Base-by-base conservation (phyloP, 2,113 vertebrate species). In the Glaucidium brasilianum region DNA sequence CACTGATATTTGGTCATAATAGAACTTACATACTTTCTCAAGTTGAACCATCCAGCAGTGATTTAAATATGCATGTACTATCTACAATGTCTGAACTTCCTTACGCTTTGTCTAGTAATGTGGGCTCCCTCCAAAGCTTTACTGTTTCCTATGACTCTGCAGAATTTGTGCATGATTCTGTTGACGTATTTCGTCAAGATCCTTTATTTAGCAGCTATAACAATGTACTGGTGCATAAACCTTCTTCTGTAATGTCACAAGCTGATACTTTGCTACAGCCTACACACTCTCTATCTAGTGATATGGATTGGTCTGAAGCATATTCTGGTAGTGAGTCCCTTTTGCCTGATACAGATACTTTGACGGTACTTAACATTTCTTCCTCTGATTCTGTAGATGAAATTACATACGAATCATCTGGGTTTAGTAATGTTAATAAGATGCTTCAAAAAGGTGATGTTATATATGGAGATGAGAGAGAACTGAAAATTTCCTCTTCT, bases 11-110 rank as follows among this genome's bases (percentile, higher is more conserved):
- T 96, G 97, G 95, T 98, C 95, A 98, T 97, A 96, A 97, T 97
- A 97, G 98, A 98, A 97, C 96, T 88, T 96, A 92, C 67, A 67
- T 97, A 85, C 92, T 98, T 96, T 98, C 98, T 98, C 97, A 94
- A 96, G 97, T 96, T 75, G 98, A 98, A 97, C 91, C 98, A 92
- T 96, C 98, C 96, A 97, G 97, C 96, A 97, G 97, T 98, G 97
- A 98, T 97, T 95, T 98, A 94, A 85, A 98, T 96, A 97, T 98
- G 98, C 98, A 99, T 98, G 98, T 98, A 91, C 97, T 94, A 67
- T 97, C 98, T 95, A 97, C 98, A 84, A 56, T 97, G 91, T 97
- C 98, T 68, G 96, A 98, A 96, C 96, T 96, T 97, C 85, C 97
- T 96, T 92, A 95, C 91, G 93, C 97, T 97, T 97, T 98, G 78